Evolutionary conservation across 2,888 invertebrate genomes (phyloP), one percentile per base, ranked within the genome.

Genomic region (Trissolcus brochymenae): DNA sequence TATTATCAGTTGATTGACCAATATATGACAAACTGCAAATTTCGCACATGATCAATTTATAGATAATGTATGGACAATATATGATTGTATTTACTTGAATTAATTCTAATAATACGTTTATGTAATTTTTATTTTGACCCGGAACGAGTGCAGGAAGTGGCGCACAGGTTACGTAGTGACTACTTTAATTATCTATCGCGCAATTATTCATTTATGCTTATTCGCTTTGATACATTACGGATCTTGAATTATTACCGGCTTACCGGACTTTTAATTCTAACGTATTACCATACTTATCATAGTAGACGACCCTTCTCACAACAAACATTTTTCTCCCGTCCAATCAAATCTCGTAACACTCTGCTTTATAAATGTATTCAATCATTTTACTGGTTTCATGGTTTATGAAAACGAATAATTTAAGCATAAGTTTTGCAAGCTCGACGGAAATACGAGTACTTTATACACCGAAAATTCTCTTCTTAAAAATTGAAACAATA

Each of bases 181-280:
- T 82, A 84, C 83, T 84, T 85, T 86, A 84, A 87, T 87, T 86
- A 87, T 86, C 87, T 87, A 88, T 87, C 85, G 82, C 76, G 84
- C 86, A 85, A 84, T 88, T 88, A 88, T 88, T 88, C 88, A 88
- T 88, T 88, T 87, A 88, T 88, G 88, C 88, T 87, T 87, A 88
- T 88, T 88, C 85, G 84, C 81, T 81, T 84, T 87, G 87, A 87
- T 88, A 87, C 84, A 87, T 84, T 83, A 81, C 80, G 85, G 85
- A 87, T 86, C 87, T 85, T 87, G 86, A 88, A 87, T 87, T 87
- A 88, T 87, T 87, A 85, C 87, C 83, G 85, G 86, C 85, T 87
- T 87, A 84, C 82, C 83, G 82, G 82, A 84, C 82, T 86, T 87
- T 86, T 85, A 86, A 86, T 86, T 85, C 84, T 83, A 84, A 84